phyloP scores from a whole-genome alignment of 1,140 invertebrate genomes.

The Zaprionus inermis region DNA sequence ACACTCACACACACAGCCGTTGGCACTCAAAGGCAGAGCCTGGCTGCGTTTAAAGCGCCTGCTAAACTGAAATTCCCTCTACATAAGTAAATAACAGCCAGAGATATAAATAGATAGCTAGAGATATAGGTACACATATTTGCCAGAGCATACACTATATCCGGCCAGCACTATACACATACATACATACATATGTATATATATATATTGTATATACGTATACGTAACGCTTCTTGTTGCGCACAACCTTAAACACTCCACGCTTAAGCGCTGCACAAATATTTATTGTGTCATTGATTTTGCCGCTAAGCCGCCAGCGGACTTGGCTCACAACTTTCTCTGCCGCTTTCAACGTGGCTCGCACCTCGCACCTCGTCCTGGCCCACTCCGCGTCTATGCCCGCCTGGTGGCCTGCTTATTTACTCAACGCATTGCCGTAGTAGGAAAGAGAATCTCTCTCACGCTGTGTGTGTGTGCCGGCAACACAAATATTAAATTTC shows the following conservation, averaged over 20 bases:
- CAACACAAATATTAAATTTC: slow-evolving; percentile 70
- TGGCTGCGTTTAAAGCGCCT: slow-evolving; percentile 30
- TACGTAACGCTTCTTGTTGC: slow-evolving; percentile 60
- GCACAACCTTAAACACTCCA: slow-evolving; percentile 62
- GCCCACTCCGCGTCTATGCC: neutral
- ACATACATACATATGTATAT: slow-evolving; percentile 9
- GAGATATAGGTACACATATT: neutral
- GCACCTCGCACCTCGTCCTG: neutral
- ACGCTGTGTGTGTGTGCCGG: slow-evolving; percentile 36
- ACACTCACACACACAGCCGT: neutral
- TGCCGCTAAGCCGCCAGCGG: slow-evolving; percentile 72
- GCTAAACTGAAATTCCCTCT: slow-evolving; percentile 26
- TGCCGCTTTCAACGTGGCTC: slow-evolving; percentile 8
- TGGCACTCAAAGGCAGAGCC: slow-evolving; percentile 43
- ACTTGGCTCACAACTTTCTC: slow-evolving; percentile 56
- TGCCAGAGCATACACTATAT: slow-evolving; percentile 5
- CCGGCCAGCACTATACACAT: neutral
- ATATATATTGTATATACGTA: slow-evolving; percentile 22
- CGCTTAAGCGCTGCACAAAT: slow-evolving; percentile 79
- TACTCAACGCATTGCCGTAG: slow-evolving; percentile 47
- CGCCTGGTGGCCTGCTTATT: slow-evolving; percentile 37
- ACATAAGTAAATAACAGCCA: slow-evolving; percentile 23
- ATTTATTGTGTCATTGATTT: slow-evolving; percentile 84
- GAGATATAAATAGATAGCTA: neutral
- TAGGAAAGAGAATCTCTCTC: slow-evolving; percentile 9